These are phyloP conservation scores for Pangasianodon hypophthalmus DNA, from an alignment of 2,113 vertebrate species.

Conservation along the genomic window DNA sequence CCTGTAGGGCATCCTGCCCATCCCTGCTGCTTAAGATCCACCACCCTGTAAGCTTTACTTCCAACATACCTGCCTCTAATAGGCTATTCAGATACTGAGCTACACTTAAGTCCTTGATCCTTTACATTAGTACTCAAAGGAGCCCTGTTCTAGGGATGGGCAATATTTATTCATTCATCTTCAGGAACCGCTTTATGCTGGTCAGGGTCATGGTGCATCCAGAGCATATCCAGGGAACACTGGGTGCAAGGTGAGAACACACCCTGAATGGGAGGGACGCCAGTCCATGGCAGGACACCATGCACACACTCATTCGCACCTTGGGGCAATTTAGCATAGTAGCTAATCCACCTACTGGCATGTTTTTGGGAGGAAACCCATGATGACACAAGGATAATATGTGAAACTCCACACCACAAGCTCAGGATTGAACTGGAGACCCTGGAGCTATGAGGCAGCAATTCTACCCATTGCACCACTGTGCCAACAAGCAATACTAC, in stretches of 20 bases:
- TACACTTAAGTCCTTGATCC: not conserved
- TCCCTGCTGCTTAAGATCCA: not conserved
- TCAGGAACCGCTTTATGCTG: not conserved
- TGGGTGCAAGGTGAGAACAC: not conserved
- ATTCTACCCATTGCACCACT: not conserved
- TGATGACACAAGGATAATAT: not conserved
- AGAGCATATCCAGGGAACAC: not conserved
- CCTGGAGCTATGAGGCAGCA: not conserved
- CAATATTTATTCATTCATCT: not conserved
- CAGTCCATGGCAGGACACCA: not conserved
- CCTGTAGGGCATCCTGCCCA: slow-evolving; percentile 6
- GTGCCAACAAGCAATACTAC: not conserved
- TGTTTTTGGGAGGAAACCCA: not conserved
- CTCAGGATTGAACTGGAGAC: not conserved
- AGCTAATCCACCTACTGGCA: not conserved
- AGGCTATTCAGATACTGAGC: not conserved
- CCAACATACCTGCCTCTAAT: not conserved
- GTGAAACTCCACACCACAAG: not conserved
- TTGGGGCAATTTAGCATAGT: not conserved
- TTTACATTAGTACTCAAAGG: not conserved
- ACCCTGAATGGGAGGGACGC: not conserved
- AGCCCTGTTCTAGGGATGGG: not conserved
- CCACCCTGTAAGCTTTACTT: not conserved
- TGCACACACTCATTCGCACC: not conserved
- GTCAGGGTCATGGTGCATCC: not conserved